Percentiles rank a stretch among this genome's conserved stretches.
phyloP scores from a whole-genome alignment of 2,888 invertebrate species.

The Heliconius sara region DNA sequence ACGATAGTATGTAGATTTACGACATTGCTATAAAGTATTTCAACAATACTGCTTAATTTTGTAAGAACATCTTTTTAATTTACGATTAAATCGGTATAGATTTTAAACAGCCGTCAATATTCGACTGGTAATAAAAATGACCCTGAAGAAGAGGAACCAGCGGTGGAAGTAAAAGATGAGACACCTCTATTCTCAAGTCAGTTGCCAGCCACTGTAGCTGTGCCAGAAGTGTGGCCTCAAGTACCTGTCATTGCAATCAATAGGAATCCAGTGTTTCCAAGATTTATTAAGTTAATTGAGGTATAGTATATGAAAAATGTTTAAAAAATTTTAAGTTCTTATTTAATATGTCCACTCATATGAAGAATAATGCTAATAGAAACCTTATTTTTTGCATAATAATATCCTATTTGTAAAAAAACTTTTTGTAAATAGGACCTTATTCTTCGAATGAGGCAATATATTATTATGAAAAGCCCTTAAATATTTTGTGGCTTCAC shows the following conservation, averaged over 20 bases:
- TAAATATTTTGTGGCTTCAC: no score
- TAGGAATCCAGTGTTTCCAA: conserved; percentile 98
- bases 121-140: conserved; percentile 70
- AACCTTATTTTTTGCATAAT: no score
- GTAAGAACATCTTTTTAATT: background rate
- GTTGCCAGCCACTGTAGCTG: conserved; percentile 93
- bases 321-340: background rate
- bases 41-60: background rate
- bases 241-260: conserved; percentile 97
- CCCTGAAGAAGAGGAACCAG: conserved; percentile 70
- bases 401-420: no score
- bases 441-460: no score
- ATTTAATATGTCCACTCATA: no score
- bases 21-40: background rate
- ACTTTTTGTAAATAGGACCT: no score
- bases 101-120: conserved; percentile 60
- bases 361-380: no score
- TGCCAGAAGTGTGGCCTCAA: conserved; percentile 98
- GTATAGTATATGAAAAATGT: conserved; percentile 71
- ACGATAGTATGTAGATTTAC: background rate
- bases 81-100: background rate
- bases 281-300: conserved; percentile 98
- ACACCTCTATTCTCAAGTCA: conserved; percentile 81
- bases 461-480: no score
- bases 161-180: conserved; percentile 64